phyloP scores from a whole-genome alignment of 37 sponge, comb jelly and placozoan genomes.

The Haliclona indistincta region DNA sequence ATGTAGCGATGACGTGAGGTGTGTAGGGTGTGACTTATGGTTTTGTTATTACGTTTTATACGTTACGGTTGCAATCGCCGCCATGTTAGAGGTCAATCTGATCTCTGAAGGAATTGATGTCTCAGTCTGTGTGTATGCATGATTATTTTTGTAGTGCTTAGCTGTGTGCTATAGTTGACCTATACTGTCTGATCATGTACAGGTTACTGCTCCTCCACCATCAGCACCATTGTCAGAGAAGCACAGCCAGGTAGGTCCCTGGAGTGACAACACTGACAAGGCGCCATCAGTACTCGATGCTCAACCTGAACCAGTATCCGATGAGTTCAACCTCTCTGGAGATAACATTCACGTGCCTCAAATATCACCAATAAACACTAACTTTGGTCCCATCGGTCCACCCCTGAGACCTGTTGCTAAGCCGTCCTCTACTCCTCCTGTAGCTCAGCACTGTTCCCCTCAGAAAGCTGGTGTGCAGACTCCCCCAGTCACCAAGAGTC shows the following conservation, averaged over 20 bases:
- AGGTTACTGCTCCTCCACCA: background rate
- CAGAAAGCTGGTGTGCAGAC: background rate
- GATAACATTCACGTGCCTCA: too few species aligned
- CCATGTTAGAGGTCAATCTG: conserved; percentile 38
- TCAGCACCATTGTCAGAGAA: background rate
- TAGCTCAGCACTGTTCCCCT: background rate
- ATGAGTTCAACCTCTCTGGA: background rate
- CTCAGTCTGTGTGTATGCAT: background rate
- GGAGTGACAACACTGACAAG: too few species aligned
- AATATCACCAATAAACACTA: too few species aligned
- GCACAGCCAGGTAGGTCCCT: background rate
- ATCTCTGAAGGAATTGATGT: background rate
- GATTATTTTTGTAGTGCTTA: background rate
- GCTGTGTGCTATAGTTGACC: background rate
- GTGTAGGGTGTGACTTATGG: too few species aligned
- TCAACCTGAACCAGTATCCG: background rate
- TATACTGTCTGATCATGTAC: background rate
- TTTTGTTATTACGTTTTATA: too few species aligned
- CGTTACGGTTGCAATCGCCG: too few species aligned
- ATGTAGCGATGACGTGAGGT: too few species aligned
- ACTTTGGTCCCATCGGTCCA: conserved; percentile 70
- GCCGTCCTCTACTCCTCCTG: background rate
- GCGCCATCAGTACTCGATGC: too few species aligned
- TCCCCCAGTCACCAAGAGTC: conserved; percentile 55
- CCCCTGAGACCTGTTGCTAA: conserved; percentile 33